A percentile compares a stretch with the other conserved stretches of the same genome.
Conservation (phyloP, 2,113 vertebrate genomes). For the Xerus inauris region DNA sequence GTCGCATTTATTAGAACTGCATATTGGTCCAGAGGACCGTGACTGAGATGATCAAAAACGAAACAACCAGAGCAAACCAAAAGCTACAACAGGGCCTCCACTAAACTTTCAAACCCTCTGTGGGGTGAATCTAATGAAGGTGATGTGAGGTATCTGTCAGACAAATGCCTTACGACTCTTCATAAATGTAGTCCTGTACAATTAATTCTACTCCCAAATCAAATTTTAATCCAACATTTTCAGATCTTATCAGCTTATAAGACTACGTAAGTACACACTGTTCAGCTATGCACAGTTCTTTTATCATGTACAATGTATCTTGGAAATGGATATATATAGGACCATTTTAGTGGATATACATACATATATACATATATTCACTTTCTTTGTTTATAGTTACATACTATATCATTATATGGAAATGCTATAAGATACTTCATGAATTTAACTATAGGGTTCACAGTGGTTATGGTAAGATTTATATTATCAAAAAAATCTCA, state of each 20-base stretch:
- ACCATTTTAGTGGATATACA: not conserved
- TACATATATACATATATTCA: not conserved
- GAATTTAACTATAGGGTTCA: not conserved
- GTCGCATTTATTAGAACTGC: not conserved
- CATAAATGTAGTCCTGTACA: not conserved
- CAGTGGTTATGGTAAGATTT: not conserved
- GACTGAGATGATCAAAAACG: not conserved
- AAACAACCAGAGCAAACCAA: not conserved
- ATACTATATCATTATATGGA: conserved; percentile 33
- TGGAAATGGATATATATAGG: not conserved
- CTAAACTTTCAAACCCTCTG: not conserved
- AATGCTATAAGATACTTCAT: not conserved
- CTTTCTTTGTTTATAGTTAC: not conserved
- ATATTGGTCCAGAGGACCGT: not conserved
- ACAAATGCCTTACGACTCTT: not conserved
- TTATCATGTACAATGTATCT: not conserved
- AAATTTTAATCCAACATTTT: not conserved
- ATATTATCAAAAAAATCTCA: conserved; percentile 30
- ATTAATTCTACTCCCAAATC: not conserved
- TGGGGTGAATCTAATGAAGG: not conserved
- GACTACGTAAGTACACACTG: not conserved
- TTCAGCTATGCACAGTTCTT: not conserved
- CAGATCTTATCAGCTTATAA: not conserved
- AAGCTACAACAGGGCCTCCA: not conserved
- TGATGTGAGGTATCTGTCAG: not conserved